A percentile compares a stretch with the other conserved stretches of the same genome.
Conservation (phyloP, 2,797 vertebrate genomes). For the Gambelia wislizenii region DNA sequence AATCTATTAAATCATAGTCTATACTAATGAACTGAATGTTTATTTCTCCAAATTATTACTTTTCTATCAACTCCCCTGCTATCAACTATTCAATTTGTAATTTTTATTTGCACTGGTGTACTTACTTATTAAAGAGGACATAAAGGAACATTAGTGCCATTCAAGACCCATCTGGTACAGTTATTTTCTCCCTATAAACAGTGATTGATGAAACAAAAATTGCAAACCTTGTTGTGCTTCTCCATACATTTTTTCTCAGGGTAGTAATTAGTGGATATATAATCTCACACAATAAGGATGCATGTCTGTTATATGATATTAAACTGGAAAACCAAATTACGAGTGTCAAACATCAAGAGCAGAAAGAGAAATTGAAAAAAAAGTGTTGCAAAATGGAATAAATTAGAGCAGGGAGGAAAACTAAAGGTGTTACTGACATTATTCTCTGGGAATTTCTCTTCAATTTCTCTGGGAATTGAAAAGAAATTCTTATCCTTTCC, state of each 20-base stretch:
- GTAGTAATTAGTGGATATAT: conserved; percentile 10
- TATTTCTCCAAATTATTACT: conserved; percentile 6
- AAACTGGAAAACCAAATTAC: conserved; percentile 1
- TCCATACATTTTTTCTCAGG: conserved; percentile 20
- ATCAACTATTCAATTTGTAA: not conserved
- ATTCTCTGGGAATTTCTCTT: not conserved
- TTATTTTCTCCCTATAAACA: conserved; percentile 7
- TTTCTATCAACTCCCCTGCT: not conserved
- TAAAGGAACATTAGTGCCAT: not conserved
- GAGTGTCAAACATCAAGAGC: not conserved
- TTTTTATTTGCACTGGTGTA: conserved; percentile 9
- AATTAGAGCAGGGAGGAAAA: not conserved
- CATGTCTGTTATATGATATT: not conserved
- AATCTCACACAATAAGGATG: conserved; percentile 13
- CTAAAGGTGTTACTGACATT: not conserved
- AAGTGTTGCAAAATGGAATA: not conserved
- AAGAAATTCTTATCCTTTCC: not conserved
- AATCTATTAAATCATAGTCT: not conserved
- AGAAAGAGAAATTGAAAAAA: not conserved
- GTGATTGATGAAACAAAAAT: conserved; percentile 21
- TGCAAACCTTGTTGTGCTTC: not conserved
- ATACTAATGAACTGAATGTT: not conserved
- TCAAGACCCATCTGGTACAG: not conserved
- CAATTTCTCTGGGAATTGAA: too few relatives aligned
- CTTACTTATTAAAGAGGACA: not conserved